These are phyloP conservation scores for Erpetoichthys calabaricus DNA, from an alignment of 2,797 vertebrate species.

Conservation along the genomic window DNA sequence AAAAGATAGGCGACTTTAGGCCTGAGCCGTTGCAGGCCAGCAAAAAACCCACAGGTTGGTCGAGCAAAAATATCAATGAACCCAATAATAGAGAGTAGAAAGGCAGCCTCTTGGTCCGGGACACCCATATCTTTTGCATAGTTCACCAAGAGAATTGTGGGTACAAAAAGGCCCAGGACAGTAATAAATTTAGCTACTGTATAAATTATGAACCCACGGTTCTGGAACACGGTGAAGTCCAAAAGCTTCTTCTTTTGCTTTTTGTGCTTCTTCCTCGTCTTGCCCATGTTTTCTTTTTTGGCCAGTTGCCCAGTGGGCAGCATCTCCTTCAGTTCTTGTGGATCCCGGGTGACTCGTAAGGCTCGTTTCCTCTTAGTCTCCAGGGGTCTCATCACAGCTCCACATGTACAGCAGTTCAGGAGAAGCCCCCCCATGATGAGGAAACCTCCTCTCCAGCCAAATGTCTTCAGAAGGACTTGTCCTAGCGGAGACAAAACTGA, in stretches of 20 bases:
- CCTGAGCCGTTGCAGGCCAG: constrained; percentile 46
- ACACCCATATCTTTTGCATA: constrained; percentile 61
- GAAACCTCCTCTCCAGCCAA: constrained; percentile 63
- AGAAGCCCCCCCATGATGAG: constrained; percentile 61
- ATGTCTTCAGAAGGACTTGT: constrained; percentile 49
- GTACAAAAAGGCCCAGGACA: constrained; percentile 60
- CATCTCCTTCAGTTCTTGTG: constrained; percentile 46
- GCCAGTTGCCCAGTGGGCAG: constrained; percentile 24
- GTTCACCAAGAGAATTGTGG: constrained; percentile 57
- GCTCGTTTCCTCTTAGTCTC: constrained; percentile 25
- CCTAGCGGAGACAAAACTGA: constrained; percentile 54
- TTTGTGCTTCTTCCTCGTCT: constrained; percentile 25
- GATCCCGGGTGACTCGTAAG: constrained; percentile 26
- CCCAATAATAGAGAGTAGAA: constrained; percentile 58
- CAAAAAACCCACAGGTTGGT: constrained; percentile 58
- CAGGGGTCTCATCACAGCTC: constrained; percentile 57
- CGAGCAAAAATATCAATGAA: constrained; percentile 63
- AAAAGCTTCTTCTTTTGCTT: constrained; percentile 45
- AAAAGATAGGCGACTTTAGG: constrained; percentile 47
- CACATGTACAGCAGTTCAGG: constrained; percentile 61
- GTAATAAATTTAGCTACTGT: constrained; percentile 52
- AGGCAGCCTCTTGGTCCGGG: constrained; percentile 53
- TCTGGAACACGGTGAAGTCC: constrained; percentile 51
- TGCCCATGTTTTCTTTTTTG: constrained; percentile 25
- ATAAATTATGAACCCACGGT: constrained; percentile 49